These are phyloP conservation scores for Limnephilus rhombicus DNA, from an alignment of 2,888 invertebrate species.

Conservation along the genomic window DNA sequence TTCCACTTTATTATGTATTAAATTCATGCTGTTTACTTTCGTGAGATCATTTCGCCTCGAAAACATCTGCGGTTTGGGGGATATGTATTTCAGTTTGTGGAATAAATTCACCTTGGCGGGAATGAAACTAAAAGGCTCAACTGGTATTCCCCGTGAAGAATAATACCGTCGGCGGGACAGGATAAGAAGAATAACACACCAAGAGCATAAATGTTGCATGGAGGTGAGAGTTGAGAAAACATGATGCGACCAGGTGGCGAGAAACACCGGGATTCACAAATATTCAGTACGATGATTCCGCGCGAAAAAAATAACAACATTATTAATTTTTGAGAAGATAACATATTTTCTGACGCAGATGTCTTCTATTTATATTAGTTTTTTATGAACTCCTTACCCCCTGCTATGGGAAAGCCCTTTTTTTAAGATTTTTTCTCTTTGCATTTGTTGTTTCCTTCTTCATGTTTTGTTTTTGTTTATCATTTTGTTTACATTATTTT, in stretches of 20 bases:
- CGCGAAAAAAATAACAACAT: too few relatives aligned
- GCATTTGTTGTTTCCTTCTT: too few relatives aligned
- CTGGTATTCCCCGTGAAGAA: slow-evolving; percentile 54
- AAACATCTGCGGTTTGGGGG: slow-evolving; percentile 12
- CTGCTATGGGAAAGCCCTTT: too few relatives aligned
- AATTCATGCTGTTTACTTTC: not conserved
- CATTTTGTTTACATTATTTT: too few relatives aligned
- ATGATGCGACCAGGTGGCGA: slow-evolving; percentile 39
- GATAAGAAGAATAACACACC: slow-evolving; percentile 57
- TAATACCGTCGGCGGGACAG: slow-evolving; percentile 57
- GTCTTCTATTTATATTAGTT: too few relatives aligned
- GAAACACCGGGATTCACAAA: not conserved
- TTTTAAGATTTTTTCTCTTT: too few relatives aligned
- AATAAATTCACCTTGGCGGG: slow-evolving; percentile 28
- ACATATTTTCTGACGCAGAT: too few relatives aligned
- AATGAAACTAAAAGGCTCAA: slow-evolving; percentile 54
- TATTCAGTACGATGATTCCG: not conserved
- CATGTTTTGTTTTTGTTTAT: too few relatives aligned
- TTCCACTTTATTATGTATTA: not conserved
- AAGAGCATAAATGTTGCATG: slow-evolving; percentile 62
- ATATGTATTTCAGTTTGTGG: not conserved
- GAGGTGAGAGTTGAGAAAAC: slow-evolving; percentile 61
- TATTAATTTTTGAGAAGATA: too few relatives aligned
- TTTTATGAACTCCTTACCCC: too few relatives aligned
- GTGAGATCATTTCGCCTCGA: not conserved